phyloP scores from a whole-genome alignment of 2,113 vertebrate species.

The Rhinogobius similis region DNA sequence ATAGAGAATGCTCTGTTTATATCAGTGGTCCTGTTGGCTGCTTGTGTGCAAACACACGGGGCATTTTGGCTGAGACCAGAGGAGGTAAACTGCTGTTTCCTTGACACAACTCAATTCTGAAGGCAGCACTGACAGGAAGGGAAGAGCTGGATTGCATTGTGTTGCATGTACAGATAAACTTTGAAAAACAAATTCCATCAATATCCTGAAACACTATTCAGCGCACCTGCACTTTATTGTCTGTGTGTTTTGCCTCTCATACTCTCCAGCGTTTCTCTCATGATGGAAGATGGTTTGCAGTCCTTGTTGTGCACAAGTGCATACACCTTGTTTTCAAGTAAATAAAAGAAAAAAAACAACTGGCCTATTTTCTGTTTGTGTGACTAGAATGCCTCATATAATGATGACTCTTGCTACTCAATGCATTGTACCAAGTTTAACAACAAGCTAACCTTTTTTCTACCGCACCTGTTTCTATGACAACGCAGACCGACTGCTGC shows the following conservation, averaged over 20 bases:
- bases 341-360: slow-evolving; percentile 48
- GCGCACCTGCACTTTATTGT: slow-evolving; percentile 39
- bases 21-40: no score
- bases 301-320: slow-evolving; percentile 26
- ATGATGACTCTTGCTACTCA: slow-evolving; percentile 64
- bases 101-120: slow-evolving; percentile 41
- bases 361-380: slow-evolving; percentile 3
- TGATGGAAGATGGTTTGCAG: slow-evolving; percentile 15
- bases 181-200: slow-evolving; percentile 54
- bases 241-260: slow-evolving; percentile 16
- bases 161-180: slow-evolving; percentile 43
- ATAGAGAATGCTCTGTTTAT: no score
- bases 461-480: slow-evolving; percentile 77
- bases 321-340: slow-evolving; percentile 39
- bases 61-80: slow-evolving; percentile 41
- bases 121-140: slow-evolving; percentile 34
- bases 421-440: slow-evolving; percentile 68
- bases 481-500: slow-evolving; percentile 66
- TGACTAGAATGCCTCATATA: slow-evolving; percentile 62
- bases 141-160: slow-evolving; percentile 47
- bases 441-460: slow-evolving; percentile 69
- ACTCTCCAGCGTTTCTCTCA: slow-evolving; percentile 22
- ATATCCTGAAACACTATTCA: slow-evolving; percentile 49
- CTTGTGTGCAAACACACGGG: neutral
- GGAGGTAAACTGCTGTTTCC: slow-evolving; percentile 38